Base-by-base conservation (phyloP, 2,113 vertebrate species). In the Okapia johnstoni region DNA sequence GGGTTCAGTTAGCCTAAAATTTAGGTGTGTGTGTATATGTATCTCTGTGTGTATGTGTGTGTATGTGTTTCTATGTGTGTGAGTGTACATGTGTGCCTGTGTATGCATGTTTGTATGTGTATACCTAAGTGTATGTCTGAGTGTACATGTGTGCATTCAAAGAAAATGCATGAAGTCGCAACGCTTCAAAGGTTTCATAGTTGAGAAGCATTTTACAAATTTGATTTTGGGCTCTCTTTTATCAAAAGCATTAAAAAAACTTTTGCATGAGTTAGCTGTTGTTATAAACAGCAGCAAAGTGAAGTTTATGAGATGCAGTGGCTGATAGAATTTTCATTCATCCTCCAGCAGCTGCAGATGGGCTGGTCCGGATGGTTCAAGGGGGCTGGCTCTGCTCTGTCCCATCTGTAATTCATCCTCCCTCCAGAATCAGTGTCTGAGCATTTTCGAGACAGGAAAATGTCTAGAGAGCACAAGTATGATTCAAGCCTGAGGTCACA, bases 51-150 rank as follows among this genome's bases (percentile, higher is more conserved):
- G 46, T 79, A 17, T 79, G 15, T 48, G 15, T 19, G 46, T 48
- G 6, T 21, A 52, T 1, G 3, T 48, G 4, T 92, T 14, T 79
- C 25, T 79, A 0, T 79, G 25, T 43, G 73, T 77, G 73, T 48
- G 12, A n/a, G 50, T 33, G 5, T 57, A 4, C 84, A 14, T 48
- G 43, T 77, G 40, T 77, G 40, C 54, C 13, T 43, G 73, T 76
- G 40, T 28, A 4, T 46, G 50, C 30, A 3, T 73, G 25, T 77
- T 3, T 79, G 15, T 19, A 11, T 40, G 7, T 79, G 46, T 30
- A 2, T 79, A 17, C 23, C 3, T 76, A 76, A 40, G 28, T 79
- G 46, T 73, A 15, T 48, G 43, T 48, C 7, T 46, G 0, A 0
- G 43, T 30, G 15, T 17, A 9, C 28, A 52, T 46, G 26, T 57